Evolutionary conservation across 2,888 invertebrate genomes (phyloP).

Genomic region (Stenotaenia linearis): DNA sequence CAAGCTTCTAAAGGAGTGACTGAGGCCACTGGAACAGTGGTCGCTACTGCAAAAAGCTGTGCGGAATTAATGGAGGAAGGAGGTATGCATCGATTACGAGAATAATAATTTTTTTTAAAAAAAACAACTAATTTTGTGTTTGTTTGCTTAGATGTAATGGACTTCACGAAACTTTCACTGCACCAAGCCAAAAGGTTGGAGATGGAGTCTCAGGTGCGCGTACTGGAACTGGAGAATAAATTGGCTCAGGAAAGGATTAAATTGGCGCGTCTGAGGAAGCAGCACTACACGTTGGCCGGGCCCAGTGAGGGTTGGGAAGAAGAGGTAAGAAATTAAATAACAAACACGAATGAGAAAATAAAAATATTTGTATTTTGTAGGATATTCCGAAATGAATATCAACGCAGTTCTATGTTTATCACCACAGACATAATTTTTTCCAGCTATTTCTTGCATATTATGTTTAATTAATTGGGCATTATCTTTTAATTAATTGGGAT

Average conservation of each 20-base stretch:
- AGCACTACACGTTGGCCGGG: slow-evolving; percentile 83
- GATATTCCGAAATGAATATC: neutral
- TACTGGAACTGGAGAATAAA: slow-evolving; percentile 85
- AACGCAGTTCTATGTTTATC: neutral
- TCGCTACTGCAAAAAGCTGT: slow-evolving; percentile 88
- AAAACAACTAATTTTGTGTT: neutral
- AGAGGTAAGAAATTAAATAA: slow-evolving; percentile 35
- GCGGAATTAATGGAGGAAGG: slow-evolving; percentile 76
- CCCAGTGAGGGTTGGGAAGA: slow-evolving; percentile 41
- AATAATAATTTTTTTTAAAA: neutral
- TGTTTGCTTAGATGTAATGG: slow-evolving; percentile 66
- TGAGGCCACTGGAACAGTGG: slow-evolving; percentile 82
- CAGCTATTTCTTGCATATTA: neutral
- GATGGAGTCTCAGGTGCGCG: slow-evolving; percentile 79
- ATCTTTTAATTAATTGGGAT: neutral
- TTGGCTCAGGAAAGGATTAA: slow-evolving; percentile 80
- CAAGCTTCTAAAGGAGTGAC: slow-evolving; percentile 83
- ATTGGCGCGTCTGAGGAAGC: slow-evolving; percentile 77
- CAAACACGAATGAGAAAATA: neutral
- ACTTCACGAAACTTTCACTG: slow-evolving; percentile 79
- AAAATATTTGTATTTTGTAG: neutral
- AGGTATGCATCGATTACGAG: slow-evolving; percentile 50
- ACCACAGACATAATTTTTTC: neutral
- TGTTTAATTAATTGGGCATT: neutral
- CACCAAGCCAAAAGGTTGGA: slow-evolving; percentile 93